Conservation (phyloP, 1,140 invertebrate genomes). For the Probaryconus sp. region DNA sequence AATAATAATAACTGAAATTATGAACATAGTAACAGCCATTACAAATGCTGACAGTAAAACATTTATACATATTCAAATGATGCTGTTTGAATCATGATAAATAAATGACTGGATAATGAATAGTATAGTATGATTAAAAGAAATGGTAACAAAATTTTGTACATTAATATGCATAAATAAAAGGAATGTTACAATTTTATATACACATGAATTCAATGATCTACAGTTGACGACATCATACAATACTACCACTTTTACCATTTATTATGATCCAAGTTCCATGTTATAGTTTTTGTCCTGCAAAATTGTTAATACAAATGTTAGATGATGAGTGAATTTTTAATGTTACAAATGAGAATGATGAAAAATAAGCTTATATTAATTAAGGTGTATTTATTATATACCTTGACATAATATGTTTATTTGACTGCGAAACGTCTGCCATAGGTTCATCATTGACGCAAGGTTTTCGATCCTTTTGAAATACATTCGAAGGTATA, state of each 20-base stretch:
- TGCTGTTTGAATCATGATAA: no score
- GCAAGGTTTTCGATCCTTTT: constrained; percentile 76
- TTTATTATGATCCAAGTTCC: constrained; percentile 87
- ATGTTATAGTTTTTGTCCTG: constrained; percentile 91
- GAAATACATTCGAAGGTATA: constrained; percentile 84
- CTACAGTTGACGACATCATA: constrained; percentile 19
- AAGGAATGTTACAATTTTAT: no score
- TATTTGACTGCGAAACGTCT: constrained; percentile 73
- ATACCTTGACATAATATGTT: constrained; percentile 84
- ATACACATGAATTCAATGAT: constrained; percentile 36
- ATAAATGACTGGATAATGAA: no score
- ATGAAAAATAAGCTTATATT: constrained; percentile 35
- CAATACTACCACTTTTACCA: constrained; percentile 80
- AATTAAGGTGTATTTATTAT: constrained; percentile 2
- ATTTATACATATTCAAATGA: no score
- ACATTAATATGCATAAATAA: no score
- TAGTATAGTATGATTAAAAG: no score
- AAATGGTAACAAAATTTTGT: no score
- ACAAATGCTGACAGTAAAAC: no score
- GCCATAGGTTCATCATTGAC: constrained; percentile 79
- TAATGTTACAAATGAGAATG: constrained; percentile 44
- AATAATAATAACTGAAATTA: no score
- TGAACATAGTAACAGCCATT: no score
- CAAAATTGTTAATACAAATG: constrained; percentile 74
- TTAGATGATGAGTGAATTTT: constrained; percentile 53